Evolutionary conservation across 2,888 invertebrate genomes (phyloP).

Genomic region (Tiphia femorata): DNA sequence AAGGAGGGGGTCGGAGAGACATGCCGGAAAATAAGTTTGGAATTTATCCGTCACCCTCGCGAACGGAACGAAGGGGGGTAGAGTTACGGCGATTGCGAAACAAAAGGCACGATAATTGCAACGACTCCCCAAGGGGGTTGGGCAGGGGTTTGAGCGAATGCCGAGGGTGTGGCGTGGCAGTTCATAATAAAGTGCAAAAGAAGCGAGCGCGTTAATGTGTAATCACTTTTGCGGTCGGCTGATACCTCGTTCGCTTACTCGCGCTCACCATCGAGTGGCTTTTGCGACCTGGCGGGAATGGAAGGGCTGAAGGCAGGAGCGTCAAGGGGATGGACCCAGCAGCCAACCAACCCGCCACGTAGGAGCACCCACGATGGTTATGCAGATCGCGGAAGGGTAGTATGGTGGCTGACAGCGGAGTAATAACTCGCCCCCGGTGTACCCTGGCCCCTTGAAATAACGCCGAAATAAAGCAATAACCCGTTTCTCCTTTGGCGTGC

Average conservation of each 20-base stretch:
- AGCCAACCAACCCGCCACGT: slow-evolving; percentile 13
- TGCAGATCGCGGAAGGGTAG: slow-evolving; percentile 59
- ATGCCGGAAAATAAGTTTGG: slow-evolving; percentile 42
- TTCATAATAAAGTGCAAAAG: slow-evolving; percentile 62
- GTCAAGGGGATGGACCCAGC: slow-evolving; percentile 6
- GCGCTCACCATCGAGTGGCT: slow-evolving; percentile 56
- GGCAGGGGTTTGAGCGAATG: neutral
- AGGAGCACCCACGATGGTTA: slow-evolving; percentile 56
- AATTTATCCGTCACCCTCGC: slow-evolving; percentile 41
- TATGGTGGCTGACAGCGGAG: slow-evolving; percentile 52
- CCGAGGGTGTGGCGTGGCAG: slow-evolving; percentile 26
- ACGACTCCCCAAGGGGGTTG: slow-evolving; percentile 32
- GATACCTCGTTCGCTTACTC: no score
- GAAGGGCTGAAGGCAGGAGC: slow-evolving; percentile 34
- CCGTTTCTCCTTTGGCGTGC: slow-evolving; percentile 34
- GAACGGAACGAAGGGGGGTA: slow-evolving; percentile 35
- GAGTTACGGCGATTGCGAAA: slow-evolving; percentile 53
- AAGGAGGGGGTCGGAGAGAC: slow-evolving; percentile 5
- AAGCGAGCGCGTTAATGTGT: slow-evolving; percentile 65
- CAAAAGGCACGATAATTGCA: slow-evolving; percentile 63
- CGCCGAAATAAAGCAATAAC: slow-evolving; percentile 55
- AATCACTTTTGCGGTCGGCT: slow-evolving; percentile 60
- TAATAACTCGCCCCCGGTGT: slow-evolving; percentile 46
- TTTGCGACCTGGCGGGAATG: slow-evolving; percentile 34
- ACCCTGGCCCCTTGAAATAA: slow-evolving; percentile 41